Conservation (phyloP, 2,888 invertebrate species). For the Polyommatus iphigenia region DNA sequence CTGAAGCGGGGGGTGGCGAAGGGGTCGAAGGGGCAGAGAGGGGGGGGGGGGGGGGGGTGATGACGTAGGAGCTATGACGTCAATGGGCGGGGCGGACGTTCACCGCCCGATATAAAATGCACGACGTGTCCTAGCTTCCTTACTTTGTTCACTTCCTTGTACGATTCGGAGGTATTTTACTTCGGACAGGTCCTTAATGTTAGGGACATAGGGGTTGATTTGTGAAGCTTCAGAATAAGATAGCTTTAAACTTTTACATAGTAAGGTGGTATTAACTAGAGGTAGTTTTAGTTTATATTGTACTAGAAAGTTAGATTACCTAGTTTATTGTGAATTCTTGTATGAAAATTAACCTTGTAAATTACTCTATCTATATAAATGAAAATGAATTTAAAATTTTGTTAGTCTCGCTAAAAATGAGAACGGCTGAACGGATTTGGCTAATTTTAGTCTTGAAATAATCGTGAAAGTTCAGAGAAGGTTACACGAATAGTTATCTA, state of each 20-base stretch:
- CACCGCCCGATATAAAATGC: constrained; percentile 38
- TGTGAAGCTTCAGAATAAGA: not conserved
- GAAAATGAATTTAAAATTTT: too few species aligned
- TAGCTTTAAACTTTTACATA: not conserved
- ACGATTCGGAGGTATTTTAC: not conserved
- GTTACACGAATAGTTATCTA: too few species aligned
- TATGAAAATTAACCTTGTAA: too few species aligned
- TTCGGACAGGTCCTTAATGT: not conserved
- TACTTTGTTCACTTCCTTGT: constrained; percentile 11
- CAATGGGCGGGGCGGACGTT: constrained; percentile 56
- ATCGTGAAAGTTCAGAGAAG: too few species aligned
- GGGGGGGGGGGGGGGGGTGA: not conserved
- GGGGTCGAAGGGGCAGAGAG: not conserved
- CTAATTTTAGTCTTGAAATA: too few species aligned
- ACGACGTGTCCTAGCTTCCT: not conserved
- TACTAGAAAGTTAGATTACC: not conserved
- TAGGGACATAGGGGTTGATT: not conserved
- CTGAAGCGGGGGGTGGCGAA: not conserved
- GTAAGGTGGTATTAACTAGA: not conserved
- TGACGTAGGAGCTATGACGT: constrained; percentile 75
- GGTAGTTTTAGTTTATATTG: too few species aligned
- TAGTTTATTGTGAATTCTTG: not conserved
- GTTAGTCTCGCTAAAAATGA: too few species aligned
- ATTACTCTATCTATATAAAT: too few species aligned
- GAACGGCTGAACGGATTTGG: too few species aligned